Evolutionary conservation across 1,140 invertebrate species (phyloP).

Genomic region (Apis mellifera): DNA sequence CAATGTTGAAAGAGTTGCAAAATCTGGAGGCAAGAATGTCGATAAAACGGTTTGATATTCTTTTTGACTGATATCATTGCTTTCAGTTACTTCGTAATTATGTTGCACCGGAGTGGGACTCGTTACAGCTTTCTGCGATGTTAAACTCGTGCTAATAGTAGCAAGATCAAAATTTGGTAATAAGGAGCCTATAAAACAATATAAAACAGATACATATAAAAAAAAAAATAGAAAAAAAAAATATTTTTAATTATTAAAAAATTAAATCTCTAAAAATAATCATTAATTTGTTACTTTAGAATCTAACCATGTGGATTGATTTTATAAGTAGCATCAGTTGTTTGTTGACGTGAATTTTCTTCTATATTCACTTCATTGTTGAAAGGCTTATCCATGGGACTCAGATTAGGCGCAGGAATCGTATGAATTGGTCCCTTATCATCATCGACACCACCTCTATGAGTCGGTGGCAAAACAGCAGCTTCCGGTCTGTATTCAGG

Average conservation of each 20-base stretch:
- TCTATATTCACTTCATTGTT: slow-evolving; percentile 52
- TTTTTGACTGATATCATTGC: slow-evolving; percentile 64
- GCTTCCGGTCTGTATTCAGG: slow-evolving; percentile 71
- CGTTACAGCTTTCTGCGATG: slow-evolving; percentile 61
- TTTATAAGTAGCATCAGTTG: slow-evolving; percentile 51
- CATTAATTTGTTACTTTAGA: no score
- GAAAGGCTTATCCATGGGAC: slow-evolving; percentile 73
- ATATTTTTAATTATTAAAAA: not conserved
- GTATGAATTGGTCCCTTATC: slow-evolving; percentile 90
- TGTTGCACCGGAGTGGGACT: slow-evolving; percentile 61
- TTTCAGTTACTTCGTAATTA: slow-evolving; percentile 75
- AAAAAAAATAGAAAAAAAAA: no score
- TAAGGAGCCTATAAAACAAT: slow-evolving; percentile 35
- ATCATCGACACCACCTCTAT: slow-evolving; percentile 74
- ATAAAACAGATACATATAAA: not conserved
- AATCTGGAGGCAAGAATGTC: slow-evolving; percentile 64
- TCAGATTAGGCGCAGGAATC: slow-evolving; percentile 91
- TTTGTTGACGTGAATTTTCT: slow-evolving; percentile 45
- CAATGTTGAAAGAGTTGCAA: slow-evolving; percentile 61
- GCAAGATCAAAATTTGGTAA: slow-evolving; percentile 51
- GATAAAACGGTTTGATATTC: slow-evolving; percentile 65
- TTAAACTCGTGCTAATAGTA: slow-evolving; percentile 51
- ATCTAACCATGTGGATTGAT: slow-evolving; percentile 57
- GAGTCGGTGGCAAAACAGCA: slow-evolving; percentile 61
- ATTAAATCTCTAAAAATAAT: not conserved